Conservation (phyloP, 2,797 vertebrate genomes). For the Cebuella pygmaea region DNA sequence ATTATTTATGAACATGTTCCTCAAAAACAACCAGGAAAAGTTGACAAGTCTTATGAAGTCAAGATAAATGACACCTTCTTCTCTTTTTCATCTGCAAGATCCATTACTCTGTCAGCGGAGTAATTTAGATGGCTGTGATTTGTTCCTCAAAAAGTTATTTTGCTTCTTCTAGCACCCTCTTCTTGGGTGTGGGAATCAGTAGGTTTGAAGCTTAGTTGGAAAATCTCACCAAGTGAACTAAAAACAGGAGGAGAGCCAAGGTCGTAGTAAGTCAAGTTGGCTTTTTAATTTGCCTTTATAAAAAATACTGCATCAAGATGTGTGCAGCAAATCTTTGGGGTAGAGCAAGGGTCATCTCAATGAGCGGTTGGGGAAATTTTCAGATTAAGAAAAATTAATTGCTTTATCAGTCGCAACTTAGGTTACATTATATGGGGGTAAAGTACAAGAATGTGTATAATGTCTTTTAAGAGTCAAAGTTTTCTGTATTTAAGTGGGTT, state of each 20-base stretch:
- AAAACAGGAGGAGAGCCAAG: not conserved
- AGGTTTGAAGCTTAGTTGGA: not conserved
- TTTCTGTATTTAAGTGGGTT: not conserved
- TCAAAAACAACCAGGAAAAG: constrained; percentile 65
- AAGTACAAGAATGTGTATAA: not conserved
- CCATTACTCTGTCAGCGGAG: constrained; percentile 64
- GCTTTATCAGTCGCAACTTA: not conserved
- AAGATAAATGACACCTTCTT: constrained; percentile 68
- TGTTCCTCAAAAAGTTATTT: constrained; percentile 62
- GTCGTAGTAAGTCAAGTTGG: not conserved
- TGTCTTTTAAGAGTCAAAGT: not conserved
- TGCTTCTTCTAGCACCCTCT: constrained; percentile 36
- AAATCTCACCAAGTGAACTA: not conserved
- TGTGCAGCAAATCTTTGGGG: not conserved
- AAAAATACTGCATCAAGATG: not conserved
- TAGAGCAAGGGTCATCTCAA: not conserved
- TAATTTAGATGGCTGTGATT: constrained; percentile 67
- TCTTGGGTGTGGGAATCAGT: constrained; percentile 29
- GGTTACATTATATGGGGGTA: not conserved
- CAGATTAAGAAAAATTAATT: not conserved
- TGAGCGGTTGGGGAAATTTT: not conserved
- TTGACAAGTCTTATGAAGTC: constrained; percentile 68
- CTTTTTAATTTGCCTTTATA: not conserved
- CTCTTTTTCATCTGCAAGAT: constrained; percentile 64
- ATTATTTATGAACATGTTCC: constrained; percentile 75